Evolutionary conservation across 2,113 vertebrate genomes (phyloP), one percentile per base, ranked within the genome.

Genomic region (Etia nguti): DNA sequence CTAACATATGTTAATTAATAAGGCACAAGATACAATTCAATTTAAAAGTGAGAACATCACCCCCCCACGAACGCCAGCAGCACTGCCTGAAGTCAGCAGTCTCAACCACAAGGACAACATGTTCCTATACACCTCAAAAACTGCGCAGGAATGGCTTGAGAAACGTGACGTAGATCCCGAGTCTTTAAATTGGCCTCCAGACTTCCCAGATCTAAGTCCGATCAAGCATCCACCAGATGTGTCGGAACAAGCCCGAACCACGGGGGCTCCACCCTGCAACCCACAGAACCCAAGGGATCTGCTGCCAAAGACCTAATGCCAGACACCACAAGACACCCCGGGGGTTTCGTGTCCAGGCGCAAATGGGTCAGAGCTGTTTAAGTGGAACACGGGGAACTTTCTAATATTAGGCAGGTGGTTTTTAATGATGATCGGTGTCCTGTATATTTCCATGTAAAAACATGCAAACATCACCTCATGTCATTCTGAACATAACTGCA

Each of bases 221-320:
- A 34, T 52, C 46, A 52, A 52, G 73, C 73, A 52, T 52, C 26
- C 46, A 77, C 73, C 73, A 77, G 73, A 77, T 77, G 46, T 50
- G 46, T n/a, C 46, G 26, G 46, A 52, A 77, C 26, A 77, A 77
- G 73, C 73, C 46, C 6, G 73, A 52, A 34, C 73, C 73, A 77
- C 46, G 73, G 46, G 26, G 73, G 46, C 73, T 77, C 73, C 73
- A 77, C 73, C 73, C 73, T 77, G 73, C 73, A 77, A 77, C 73
- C 73, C 73, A 34, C 46, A 77, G 26, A 77, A 77, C 73, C 73
- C 73, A 26, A 77, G 48, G 6, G 46, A 77, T 52, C 73, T 77
- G 46, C 46, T 77, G 73, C 73, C 73, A 77, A 77, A 31, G 73
- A 52, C 46, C 46, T 31, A 52, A 11, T 34, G 73, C 73, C 73